Evolutionary conservation across 1,140 invertebrate species (phyloP), one percentile per base, ranked within the genome.

Genomic region (Zaprionus tsacasi): DNA sequence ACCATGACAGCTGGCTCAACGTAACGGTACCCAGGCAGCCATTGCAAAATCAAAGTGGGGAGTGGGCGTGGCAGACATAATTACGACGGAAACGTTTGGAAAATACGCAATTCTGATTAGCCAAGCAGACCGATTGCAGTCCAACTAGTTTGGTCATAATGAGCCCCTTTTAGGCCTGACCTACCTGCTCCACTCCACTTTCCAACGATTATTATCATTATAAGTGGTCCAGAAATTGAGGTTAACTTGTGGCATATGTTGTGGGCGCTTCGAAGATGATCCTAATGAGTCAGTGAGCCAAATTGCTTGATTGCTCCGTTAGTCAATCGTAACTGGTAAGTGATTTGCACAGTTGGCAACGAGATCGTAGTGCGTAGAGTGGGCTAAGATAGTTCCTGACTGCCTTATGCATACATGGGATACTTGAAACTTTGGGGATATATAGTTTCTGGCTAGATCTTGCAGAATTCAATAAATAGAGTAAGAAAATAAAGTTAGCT

Each of bases 51-150:
- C 35, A n/a, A 21, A 60, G 40, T 5, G 13, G 6, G 17, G 6
- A 8, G 33, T 43, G 40, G 40, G 11, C 27, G 52, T 27, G 43
- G 38, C 59, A 15, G 58, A 76, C 69, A 87, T 87, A 87, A 88
- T 82, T 82, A 72, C 59, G 71, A 36, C 50, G 56, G 60, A 56
- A 70, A 70, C 52, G 79, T 33, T 33, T 56, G 69, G 40, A 69
- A 87, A 79, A 79, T 82, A 78, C 83, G 79, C 76, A 79, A 78
- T 82, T 82, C 71, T 72, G 77, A 88, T 82, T 79, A 78, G 82
- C 79, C 70, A 69, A 30, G 27, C 52, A 57, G 73, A 82, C 64
- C 21, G 21, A 21, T 21, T 87, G 79, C 79, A 88, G 72, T 71
- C 54, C 25, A 69, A 12, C 13, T 21, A 38, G 50, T 50, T 27